Percentiles rank a stretch among this genome's conserved stretches.
phyloP scores from a whole-genome alignment of 2,797 vertebrate species.

The Pristis pectinata region DNA sequence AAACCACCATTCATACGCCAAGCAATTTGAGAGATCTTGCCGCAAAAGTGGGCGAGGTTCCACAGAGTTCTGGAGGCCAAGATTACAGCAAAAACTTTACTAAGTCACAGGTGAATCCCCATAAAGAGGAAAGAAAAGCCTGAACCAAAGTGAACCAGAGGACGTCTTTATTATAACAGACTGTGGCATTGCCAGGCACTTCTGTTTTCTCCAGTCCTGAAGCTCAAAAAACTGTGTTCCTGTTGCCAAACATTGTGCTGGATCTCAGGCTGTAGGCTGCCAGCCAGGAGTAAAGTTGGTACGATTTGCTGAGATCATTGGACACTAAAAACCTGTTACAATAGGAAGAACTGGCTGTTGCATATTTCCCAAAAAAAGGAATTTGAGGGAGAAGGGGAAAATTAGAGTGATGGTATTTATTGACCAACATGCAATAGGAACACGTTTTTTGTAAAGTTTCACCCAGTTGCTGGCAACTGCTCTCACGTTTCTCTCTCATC shows the following conservation, averaged over 20 bases:
- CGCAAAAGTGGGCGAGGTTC: neutral
- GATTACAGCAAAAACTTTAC: neutral
- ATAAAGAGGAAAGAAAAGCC: neutral
- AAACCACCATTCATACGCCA: neutral
- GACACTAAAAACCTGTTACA: neutral
- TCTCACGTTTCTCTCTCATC: neutral
- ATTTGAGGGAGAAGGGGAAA: neutral
- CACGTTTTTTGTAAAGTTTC: neutral
- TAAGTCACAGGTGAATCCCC: neutral
- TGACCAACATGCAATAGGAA: neutral
- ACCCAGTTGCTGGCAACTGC: no score
- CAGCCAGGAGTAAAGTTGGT: neutral
- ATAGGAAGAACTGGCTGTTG: neutral
- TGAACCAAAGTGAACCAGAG: neutral
- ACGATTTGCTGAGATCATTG: neutral
- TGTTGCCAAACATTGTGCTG: neutral
- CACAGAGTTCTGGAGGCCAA: neutral
- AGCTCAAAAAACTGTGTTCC: neutral
- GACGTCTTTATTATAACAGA: neutral
- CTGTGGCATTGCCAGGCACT: neutral
- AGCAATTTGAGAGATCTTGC: neutral
- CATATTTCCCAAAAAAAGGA: neutral
- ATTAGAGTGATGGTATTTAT: neutral
- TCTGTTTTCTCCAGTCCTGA: neutral
- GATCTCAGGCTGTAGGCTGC: neutral